A percentile compares a stretch with the other conserved stretches of the same genome.
These are phyloP conservation scores for Drosophila grimshawi DNA, from an alignment of 1,140 invertebrate species.

Conservation along the genomic window DNA sequence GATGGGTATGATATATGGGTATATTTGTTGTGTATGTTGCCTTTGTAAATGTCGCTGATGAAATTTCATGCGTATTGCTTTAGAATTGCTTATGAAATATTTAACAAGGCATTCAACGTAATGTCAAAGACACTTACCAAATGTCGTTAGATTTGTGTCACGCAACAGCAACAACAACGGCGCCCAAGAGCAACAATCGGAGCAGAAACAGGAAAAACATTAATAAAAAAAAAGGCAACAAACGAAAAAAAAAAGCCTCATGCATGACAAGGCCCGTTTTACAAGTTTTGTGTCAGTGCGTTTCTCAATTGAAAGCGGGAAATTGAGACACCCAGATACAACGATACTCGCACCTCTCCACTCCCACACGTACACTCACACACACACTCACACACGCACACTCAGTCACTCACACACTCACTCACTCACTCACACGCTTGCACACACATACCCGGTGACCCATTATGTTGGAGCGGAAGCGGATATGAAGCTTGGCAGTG, in stretches of 20 bases:
- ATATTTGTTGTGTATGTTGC: not conserved
- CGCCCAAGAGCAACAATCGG: slow-evolving; percentile 31
- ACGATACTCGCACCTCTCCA: slow-evolving; percentile 7
- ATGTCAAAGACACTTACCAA: slow-evolving; percentile 38
- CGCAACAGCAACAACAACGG: slow-evolving; percentile 32
- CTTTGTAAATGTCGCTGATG: slow-evolving; percentile 7
- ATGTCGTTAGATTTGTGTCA: slow-evolving; percentile 73
- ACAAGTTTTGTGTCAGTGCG: slow-evolving; percentile 61
- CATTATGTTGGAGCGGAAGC: slow-evolving; percentile 74
- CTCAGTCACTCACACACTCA: slow-evolving; percentile 19
- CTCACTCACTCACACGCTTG: slow-evolving; percentile 12
- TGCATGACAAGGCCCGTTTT: slow-evolving; percentile 76
- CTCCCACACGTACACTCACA: slow-evolving; percentile 1
- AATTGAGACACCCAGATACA: slow-evolving; percentile 1
- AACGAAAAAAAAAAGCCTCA: slow-evolving; percentile 55
- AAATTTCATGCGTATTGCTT: slow-evolving; percentile 61
- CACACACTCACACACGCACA: slow-evolving; percentile 20
- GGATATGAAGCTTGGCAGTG: slow-evolving; percentile 71
- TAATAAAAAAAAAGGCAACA: slow-evolving; percentile 64
- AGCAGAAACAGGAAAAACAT: slow-evolving; percentile 60
- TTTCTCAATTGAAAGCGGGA: slow-evolving; percentile 69
- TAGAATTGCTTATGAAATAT: slow-evolving; percentile 69
- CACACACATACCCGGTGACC: slow-evolving; percentile 51
- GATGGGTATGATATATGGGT: not conserved
- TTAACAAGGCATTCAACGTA: slow-evolving; percentile 52